Evolutionary conservation across 2,888 invertebrate species (phyloP).

Genomic region (Sussaba pulchella): DNA sequence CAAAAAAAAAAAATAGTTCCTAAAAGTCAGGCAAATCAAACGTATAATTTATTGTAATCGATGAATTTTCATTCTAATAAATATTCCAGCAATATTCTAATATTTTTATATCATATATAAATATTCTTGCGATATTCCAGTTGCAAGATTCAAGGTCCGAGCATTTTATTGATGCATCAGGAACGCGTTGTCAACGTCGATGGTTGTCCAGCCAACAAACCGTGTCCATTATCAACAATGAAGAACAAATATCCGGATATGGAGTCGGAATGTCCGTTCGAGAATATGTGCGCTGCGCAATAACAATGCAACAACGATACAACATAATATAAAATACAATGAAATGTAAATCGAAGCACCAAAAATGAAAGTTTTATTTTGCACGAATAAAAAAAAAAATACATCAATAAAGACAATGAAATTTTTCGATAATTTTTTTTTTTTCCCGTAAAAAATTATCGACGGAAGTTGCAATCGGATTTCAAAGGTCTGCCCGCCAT

Average conservation of each 20-base stretch:
- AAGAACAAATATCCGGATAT: conserved; percentile 86
- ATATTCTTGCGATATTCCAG: too few relatives aligned
- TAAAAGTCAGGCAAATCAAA: conserved; percentile 7
- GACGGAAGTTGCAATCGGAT: too few relatives aligned
- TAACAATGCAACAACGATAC: conserved; percentile 9
- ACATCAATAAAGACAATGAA: too few relatives aligned
- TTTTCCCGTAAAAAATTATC: too few relatives aligned
- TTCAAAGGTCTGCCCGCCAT: too few relatives aligned
- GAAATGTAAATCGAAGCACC: conserved; percentile 16
- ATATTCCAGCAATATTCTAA: background rate
- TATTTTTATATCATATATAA: too few relatives aligned
- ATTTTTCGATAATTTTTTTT: too few relatives aligned
- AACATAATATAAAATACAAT: background rate
- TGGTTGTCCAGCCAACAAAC: conserved; percentile 86
- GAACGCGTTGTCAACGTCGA: conserved; percentile 89
- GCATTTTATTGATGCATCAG: conserved; percentile 90
- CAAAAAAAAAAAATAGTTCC: background rate
- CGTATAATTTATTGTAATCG: background rate
- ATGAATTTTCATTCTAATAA: too few relatives aligned
- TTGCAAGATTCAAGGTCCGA: conserved; percentile 84
- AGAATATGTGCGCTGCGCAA: conserved; percentile 87
- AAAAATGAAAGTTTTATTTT: too few relatives aligned
- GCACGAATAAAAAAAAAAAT: conserved; percentile 5
- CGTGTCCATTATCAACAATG: conserved; percentile 88
- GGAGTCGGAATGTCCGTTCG: conserved; percentile 88